Evolutionary conservation across 2,888 invertebrate genomes (phyloP).

Genomic region (Drosophila nr. perissopoda): DNA sequence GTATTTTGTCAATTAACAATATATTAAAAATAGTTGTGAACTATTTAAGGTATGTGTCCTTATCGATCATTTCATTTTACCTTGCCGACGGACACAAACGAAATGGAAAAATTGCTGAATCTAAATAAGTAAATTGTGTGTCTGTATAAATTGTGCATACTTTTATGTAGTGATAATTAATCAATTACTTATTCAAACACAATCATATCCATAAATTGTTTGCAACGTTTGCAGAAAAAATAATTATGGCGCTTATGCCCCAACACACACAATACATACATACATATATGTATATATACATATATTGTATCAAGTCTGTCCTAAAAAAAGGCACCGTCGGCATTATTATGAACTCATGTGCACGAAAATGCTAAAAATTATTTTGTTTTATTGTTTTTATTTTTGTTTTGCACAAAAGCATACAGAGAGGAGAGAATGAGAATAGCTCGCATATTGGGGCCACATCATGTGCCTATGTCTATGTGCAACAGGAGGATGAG

Average conservation of each 20-base stretch:
- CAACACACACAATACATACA: slow-evolving; percentile 2
- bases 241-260: slow-evolving; percentile 38
- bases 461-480: neutral
- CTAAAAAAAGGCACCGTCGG: neutral
- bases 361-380: neutral
- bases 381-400: neutral
- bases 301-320: neutral
- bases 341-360: slow-evolving; percentile 1
- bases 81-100: slow-evolving; percentile 25
- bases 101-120: slow-evolving; percentile 32
- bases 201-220: slow-evolving; percentile 37
- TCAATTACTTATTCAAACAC: slow-evolving; percentile 52
- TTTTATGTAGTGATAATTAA: slow-evolving; percentile 39
- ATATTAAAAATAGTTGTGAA: neutral
- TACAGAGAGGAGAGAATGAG: neutral
- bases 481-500: slow-evolving; percentile 1
- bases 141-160: slow-evolving; percentile 12
- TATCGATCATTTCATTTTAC: neutral
- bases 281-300: neutral
- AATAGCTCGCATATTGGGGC: neutral
- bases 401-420: neutral
- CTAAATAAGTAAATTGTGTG: slow-evolving; percentile 29
- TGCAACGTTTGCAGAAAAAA: slow-evolving; percentile 24
- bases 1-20: neutral
- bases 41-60: neutral